Base-by-base conservation (phyloP, 2,888 invertebrate species). In the Epiblema foenella region DNA sequence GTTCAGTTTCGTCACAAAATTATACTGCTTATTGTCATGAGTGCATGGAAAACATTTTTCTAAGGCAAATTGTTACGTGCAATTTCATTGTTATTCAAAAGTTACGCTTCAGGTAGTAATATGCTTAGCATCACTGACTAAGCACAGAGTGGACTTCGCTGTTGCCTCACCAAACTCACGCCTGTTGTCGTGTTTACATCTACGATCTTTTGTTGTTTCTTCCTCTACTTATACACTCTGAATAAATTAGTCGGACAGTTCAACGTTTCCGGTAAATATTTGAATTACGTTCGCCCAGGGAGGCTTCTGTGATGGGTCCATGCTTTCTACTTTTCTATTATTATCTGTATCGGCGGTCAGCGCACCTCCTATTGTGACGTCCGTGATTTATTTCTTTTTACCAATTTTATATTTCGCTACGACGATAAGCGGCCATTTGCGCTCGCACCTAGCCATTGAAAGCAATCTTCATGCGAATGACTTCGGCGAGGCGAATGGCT, bases 301-400 rank as follows among this genome's bases (percentile, higher is more conserved):
- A 51, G 39, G 57, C 49, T 57, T 51, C 29, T 51, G 57, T 51
- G 62, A 46, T 39, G 57, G 58, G 52, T 59, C 29, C 58, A 52
- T 60, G 68, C 77, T 76, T 75, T 78, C 74, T 75, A 74, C 76
- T 79, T 82, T 80, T 81, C 80, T 79, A 77, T 78, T 80, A 77
- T 79, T 81, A 80, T 80, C 81, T 76, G 54, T 77, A 75, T 73
- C 39, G 74, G 75, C 78, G 74, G 72, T 68, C 68, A 73, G 74
- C 54, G 73, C 68, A 69, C 66, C 64, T 75, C 78, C 74, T 73
- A 75, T 73, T 75, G 69, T 60, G 65, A 75, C 73, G 69, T 70
- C 68, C 74, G 75, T 79, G 79, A 79, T 77, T 81, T 80, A 79
- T 82, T 81, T 81, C 74, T 79, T 80, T 79, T 80, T 74, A 76